Percentiles rank a stretch among this genome's conserved stretches.
phyloP scores from a whole-genome alignment of 2,888 invertebrate genomes.

The Galerucella pusilla region DNA sequence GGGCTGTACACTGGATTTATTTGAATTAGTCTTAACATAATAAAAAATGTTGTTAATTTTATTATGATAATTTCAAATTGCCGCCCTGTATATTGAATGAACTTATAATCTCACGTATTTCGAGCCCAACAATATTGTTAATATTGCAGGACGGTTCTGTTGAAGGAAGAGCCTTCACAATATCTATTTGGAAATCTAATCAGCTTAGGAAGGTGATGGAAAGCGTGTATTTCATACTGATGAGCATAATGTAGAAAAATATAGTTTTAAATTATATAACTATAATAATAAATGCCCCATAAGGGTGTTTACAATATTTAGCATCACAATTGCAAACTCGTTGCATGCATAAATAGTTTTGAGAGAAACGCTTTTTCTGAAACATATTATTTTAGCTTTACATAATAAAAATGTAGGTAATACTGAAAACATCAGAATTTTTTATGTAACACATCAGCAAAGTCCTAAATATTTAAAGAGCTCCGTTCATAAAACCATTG shows the following conservation, averaged over 20 bases:
- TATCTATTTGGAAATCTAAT: constrained; percentile 5
- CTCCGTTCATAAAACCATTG: constrained; percentile 1
- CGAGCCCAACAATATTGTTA: neutral
- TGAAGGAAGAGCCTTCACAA: constrained; percentile 14
- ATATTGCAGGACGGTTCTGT: constrained; percentile 9
- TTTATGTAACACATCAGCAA: neutral
- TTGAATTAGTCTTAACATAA: too few relatives aligned
- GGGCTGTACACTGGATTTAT: neutral
- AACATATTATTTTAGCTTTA: too few relatives aligned
- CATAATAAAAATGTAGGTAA: too few relatives aligned
- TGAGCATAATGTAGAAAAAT: neutral
- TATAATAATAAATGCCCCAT: neutral
- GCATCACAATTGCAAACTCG: too few relatives aligned
- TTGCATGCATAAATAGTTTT: too few relatives aligned
- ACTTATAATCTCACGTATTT: neutral
- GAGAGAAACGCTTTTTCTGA: too few relatives aligned
- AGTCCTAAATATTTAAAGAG: neutral
- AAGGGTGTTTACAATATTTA: too few relatives aligned
- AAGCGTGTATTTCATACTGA: neutral
- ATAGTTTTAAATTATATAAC: neutral
- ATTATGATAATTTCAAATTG: neutral
- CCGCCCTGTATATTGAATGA: neutral
- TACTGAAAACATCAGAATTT: neutral
- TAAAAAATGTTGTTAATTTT: too few relatives aligned
- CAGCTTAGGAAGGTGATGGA: neutral